A percentile compares a stretch with the other conserved stretches of the same genome.
These are phyloP conservation scores for Psittacula echo DNA, from an alignment of 2,797 vertebrate genomes.

Conservation along the genomic window DNA sequence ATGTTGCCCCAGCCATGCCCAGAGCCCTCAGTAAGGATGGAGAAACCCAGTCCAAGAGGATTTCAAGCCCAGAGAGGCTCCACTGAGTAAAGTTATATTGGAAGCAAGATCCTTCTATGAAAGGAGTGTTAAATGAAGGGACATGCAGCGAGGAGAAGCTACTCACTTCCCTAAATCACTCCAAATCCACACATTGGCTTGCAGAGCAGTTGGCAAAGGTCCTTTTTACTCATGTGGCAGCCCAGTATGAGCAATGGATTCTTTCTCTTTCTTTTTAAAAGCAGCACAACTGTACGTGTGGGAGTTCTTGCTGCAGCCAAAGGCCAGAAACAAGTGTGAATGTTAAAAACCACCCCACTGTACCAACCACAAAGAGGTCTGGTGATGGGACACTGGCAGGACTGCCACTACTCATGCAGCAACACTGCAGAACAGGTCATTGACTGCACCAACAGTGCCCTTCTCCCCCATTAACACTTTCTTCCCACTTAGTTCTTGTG, in stretches of 20 bases:
- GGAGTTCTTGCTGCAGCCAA: neutral
- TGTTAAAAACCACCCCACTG: neutral
- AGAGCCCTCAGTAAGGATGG: rapidly evolving
- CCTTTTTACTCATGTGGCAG: neutral
- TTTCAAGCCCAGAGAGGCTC: neutral
- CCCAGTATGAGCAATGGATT: neutral
- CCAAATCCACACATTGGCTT: neutral
- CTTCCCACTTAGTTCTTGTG: neutral
- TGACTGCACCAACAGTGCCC: neutral
- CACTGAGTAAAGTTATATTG: neutral
- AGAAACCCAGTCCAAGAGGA: neutral
- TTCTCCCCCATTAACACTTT: neutral
- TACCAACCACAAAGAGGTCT: neutral
- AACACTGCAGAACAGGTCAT: neutral
- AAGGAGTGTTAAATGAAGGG: neutral
- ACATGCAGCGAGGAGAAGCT: neutral
- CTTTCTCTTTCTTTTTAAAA: neutral
- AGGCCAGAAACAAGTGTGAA: neutral
- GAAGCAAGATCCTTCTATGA: neutral
- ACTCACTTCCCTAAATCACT: neutral
- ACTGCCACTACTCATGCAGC: rapidly evolving
- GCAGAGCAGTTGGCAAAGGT: neutral
- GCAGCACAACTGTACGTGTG: neutral
- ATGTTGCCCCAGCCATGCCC: neutral
- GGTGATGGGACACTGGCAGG: neutral